A percentile compares a stretch with the other conserved stretches of the same genome.
Evolutionary conservation across 2,797 vertebrate genomes (phyloP).

Genomic region (Delichon dasypus): DNA sequence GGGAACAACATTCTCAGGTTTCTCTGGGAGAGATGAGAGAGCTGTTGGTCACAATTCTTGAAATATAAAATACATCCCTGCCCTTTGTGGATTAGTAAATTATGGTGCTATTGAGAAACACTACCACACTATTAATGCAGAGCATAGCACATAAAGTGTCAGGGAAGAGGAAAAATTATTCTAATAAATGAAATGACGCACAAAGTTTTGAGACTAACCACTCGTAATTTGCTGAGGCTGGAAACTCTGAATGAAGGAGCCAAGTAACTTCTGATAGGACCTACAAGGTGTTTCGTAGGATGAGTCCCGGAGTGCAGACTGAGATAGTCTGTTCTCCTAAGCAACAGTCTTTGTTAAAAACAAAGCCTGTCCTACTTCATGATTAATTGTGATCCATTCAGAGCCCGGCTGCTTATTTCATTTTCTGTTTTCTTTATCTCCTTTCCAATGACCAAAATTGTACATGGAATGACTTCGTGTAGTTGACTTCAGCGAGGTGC

Average conservation of each 20-base stretch:
- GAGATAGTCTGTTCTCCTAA: neutral
- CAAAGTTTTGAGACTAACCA: neutral
- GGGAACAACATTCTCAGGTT: neutral
- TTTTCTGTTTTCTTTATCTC: neutral
- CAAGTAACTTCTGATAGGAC: neutral
- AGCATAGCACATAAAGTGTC: neutral
- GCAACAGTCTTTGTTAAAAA: neutral
- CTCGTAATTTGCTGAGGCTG: neutral
- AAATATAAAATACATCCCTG: neutral
- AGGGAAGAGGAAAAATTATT: slow-evolving; percentile 6
- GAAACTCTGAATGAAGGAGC: neutral
- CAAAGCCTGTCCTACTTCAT: neutral
- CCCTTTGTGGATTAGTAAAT: slow-evolving; percentile 7
- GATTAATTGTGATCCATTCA: neutral
- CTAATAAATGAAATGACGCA: slow-evolving; percentile 32
- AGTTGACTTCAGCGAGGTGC: neutral
- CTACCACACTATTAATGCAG: neutral
- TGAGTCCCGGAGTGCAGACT: neutral
- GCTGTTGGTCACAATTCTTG: neutral
- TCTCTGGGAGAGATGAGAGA: neutral
- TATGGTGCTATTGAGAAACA: neutral
- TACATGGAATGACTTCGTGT: neutral
- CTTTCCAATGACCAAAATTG: neutral
- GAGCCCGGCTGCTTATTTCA: neutral
- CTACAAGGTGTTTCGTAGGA: neutral